phyloP scores from a whole-genome alignment of 2,888 invertebrate genomes.

The Scaptomyza tumidula region DNA sequence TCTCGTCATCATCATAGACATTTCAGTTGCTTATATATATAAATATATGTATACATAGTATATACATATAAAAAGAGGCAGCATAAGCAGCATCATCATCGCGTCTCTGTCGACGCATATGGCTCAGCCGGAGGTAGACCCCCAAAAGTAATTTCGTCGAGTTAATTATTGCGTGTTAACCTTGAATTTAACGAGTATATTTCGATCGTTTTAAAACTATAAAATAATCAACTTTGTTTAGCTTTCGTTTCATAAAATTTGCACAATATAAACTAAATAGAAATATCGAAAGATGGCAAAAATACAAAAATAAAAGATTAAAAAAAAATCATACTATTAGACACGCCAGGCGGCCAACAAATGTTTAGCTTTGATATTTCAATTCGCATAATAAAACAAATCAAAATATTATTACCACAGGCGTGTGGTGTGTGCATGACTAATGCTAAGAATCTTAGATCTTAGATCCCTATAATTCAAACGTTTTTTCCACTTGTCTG shows the following conservation, averaged over 20 bases:
- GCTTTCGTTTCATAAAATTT: conserved; percentile 67
- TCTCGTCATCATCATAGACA: conserved; percentile 35
- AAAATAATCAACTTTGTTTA: conserved; percentile 78
- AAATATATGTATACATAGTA: too few relatives aligned
- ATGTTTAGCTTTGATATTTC: conserved; percentile 42
- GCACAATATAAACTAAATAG: conserved; percentile 42
- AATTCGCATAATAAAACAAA: conserved; percentile 14
- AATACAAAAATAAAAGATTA: conserved; percentile 15
- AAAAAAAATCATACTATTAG: conserved; percentile 1
- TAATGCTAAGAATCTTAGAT: conserved; percentile 3
- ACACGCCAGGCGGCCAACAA: conserved; percentile 1
- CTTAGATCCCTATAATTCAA: not conserved
- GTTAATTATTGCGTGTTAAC: conserved; percentile 78
- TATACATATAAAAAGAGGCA: not conserved
- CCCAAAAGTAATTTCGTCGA: conserved; percentile 67
- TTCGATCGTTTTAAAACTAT: conserved; percentile 75
- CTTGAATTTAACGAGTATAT: conserved; percentile 70
- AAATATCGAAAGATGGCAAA: conserved; percentile 24
- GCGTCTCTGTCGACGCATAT: conserved; percentile 47
- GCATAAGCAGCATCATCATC: conserved; percentile 14
- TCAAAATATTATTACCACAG: conserved; percentile 4
- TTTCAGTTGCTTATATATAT: conserved; percentile 38
- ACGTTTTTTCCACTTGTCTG: too few relatives aligned
- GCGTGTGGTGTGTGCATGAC: conserved; percentile 7
- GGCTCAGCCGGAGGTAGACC: conserved; percentile 46